These are phyloP conservation scores for Tupiocoris notatus DNA, from an alignment of 2,888 invertebrate species.

Conservation along the genomic window DNA sequence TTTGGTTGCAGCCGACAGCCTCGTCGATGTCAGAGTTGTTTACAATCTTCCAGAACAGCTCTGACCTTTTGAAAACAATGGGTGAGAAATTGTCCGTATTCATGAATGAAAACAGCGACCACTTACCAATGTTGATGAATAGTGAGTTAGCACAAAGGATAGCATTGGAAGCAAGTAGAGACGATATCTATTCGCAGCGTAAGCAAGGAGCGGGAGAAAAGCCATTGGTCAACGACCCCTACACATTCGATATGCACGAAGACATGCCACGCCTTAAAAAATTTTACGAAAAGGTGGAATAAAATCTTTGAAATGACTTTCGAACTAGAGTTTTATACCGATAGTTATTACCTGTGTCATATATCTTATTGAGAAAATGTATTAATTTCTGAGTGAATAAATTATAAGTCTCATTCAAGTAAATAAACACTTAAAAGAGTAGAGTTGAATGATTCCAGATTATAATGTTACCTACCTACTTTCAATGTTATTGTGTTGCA, in stretches of 20 bases:
- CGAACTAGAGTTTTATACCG: too few relatives aligned
- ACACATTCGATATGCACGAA: constrained; percentile 31
- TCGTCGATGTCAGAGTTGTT: constrained; percentile 31
- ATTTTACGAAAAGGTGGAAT: constrained; percentile 23
- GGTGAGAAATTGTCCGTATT: constrained; percentile 22
- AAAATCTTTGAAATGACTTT: neutral
- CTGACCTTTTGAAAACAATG: constrained; percentile 32
- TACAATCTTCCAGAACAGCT: constrained; percentile 33
- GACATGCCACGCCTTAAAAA: constrained; percentile 16
- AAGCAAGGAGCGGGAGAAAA: constrained; percentile 12
- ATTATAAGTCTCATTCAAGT: too few relatives aligned
- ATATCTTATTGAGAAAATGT: too few relatives aligned
- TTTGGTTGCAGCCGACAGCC: constrained; percentile 33
- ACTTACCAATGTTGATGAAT: constrained; percentile 36
- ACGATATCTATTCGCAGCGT: neutral
- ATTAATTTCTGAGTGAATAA: too few relatives aligned
- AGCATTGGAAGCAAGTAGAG: neutral
- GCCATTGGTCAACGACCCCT: constrained; percentile 30
- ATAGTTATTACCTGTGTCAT: too few relatives aligned
- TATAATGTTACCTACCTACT: too few relatives aligned
- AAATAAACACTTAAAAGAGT: too few relatives aligned
- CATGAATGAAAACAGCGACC: constrained; percentile 37
- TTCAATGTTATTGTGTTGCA: too few relatives aligned
- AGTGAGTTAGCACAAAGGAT: constrained; percentile 1
- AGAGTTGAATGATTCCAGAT: too few relatives aligned